phyloP scores from a whole-genome alignment of 2,888 invertebrate species.

The Drosophila nr. perissopoda region DNA sequence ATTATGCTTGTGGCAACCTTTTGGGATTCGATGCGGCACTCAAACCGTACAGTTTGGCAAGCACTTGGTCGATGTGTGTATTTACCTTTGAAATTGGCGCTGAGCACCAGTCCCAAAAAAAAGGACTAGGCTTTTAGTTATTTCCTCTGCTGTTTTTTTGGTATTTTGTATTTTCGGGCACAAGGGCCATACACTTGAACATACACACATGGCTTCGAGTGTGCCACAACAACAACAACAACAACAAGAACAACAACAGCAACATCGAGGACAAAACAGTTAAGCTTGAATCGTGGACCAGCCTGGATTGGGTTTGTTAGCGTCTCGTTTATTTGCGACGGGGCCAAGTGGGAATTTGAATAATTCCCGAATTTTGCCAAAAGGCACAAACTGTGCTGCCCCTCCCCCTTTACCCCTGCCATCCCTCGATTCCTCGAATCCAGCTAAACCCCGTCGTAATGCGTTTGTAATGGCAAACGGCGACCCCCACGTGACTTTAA shows the following conservation, averaged over 20 bases:
- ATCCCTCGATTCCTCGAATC: background rate
- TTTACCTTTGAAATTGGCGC: constrained; percentile 77
- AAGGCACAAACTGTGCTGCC: constrained; percentile 33
- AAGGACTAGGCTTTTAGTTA: constrained; percentile 64
- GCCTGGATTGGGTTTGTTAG: constrained; percentile 33
- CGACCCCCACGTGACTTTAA: constrained; percentile 48
- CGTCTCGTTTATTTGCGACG: constrained; percentile 57
- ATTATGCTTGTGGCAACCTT: constrained; percentile 43
- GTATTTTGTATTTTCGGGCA: constrained; percentile 49
- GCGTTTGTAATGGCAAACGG: constrained; percentile 61
- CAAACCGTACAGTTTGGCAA: constrained; percentile 68
- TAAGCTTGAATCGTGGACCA: constrained; percentile 1
- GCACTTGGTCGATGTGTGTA: constrained; percentile 58
- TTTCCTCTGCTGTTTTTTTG: constrained; percentile 12
- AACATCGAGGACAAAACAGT: constrained; percentile 1
- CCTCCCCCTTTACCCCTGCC: background rate
- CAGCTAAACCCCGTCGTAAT: constrained; percentile 39
- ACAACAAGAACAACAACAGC: constrained; percentile 18
- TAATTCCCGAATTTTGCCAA: constrained; percentile 63
- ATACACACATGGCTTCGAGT: constrained; percentile 67
- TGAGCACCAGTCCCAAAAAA: constrained; percentile 38
- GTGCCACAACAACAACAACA: constrained; percentile 29
- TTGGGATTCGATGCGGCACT: constrained; percentile 35
- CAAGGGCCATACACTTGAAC: constrained; percentile 66
- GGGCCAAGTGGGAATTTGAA: constrained; percentile 74